phyloP scores from a whole-genome alignment of 2,797 vertebrate species.

The Enteromius paludinosus region DNA sequence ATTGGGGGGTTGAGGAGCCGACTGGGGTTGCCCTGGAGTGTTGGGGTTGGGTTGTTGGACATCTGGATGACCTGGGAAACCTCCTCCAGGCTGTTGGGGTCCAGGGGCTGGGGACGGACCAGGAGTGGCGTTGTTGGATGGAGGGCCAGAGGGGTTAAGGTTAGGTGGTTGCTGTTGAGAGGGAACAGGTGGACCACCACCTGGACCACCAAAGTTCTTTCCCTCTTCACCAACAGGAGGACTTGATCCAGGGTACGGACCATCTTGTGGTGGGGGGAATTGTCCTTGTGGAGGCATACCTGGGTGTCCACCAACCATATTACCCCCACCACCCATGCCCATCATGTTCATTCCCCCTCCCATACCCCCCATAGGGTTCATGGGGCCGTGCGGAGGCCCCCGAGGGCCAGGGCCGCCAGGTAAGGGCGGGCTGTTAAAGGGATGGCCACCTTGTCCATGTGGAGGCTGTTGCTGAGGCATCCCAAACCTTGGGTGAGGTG shows the following conservation, averaged over 20 bases:
- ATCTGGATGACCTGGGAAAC: conserved; percentile 80
- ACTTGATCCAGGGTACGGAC: conserved; percentile 81
- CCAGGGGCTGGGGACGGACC: conserved; percentile 76
- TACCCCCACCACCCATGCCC: conserved; percentile 78
- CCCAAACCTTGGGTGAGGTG: conserved; percentile 82
- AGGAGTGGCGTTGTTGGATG: conserved; percentile 80
- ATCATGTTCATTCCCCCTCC: conserved; percentile 83
- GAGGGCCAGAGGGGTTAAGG: conserved; percentile 81
- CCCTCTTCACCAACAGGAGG: conserved; percentile 81
- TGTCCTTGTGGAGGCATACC: conserved; percentile 82
- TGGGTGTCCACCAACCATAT: conserved; percentile 80
- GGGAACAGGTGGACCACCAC: conserved; percentile 72
- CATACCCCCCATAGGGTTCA: conserved; percentile 81
- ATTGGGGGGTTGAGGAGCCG: conserved; percentile 77
- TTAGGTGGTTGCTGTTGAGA: conserved; percentile 73
- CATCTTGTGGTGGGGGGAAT: conserved; percentile 80
- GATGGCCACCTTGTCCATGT: conserved; percentile 82
- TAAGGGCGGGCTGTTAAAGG: conserved; percentile 82
- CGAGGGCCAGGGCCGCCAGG: conserved; percentile 79
- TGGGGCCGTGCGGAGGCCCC: conserved; percentile 77
- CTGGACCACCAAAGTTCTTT: conserved; percentile 79
- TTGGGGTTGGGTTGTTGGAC: conserved; percentile 77
- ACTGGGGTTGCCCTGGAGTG: conserved; percentile 78
- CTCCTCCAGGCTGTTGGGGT: conserved; percentile 77
- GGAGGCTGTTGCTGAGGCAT: conserved; percentile 81